phyloP scores from a whole-genome alignment of 2,888 invertebrate species.

The Odontomyia ornata region DNA sequence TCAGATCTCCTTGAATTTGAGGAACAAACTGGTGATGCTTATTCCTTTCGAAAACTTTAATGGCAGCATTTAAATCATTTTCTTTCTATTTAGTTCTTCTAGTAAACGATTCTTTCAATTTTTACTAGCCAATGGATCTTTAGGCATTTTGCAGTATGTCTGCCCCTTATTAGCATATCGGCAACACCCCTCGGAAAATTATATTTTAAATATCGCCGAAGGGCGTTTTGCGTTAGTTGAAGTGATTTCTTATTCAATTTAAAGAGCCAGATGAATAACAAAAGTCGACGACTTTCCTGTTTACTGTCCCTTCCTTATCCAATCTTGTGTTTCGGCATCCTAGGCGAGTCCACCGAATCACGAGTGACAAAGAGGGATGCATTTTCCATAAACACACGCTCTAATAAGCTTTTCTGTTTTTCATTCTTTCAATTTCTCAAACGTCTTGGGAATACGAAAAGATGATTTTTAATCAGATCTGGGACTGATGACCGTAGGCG shows the following conservation, averaged over 20 bases:
- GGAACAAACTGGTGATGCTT: not conserved
- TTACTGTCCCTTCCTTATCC: not conserved
- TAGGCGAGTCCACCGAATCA: not conserved
- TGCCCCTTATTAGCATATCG: not conserved
- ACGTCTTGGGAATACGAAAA: not conserved
- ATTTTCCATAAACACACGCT: constrained; percentile 24
- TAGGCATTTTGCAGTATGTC: too few relatives aligned
- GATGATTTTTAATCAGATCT: constrained; percentile 42
- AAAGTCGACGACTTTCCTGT: not conserved
- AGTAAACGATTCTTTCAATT: too few relatives aligned
- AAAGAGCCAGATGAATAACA: constrained; percentile 1
- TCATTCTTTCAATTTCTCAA: not conserved
- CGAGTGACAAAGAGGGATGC: not conserved
- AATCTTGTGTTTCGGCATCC: not conserved
- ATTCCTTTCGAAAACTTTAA: not conserved
- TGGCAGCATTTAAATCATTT: not conserved
- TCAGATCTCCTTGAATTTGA: too few relatives aligned
- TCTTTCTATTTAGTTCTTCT: too few relatives aligned
- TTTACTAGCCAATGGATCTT: too few relatives aligned
- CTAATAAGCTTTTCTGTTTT: constrained; percentile 30
- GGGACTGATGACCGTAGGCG: constrained; percentile 35
- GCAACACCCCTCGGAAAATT: not conserved
- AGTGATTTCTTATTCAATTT: constrained; percentile 30
- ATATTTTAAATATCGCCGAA: not conserved
- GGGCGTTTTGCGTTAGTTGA: not conserved